These are phyloP conservation scores for Aldabrachelys gigantea DNA, from an alignment of 2,113 vertebrate species.

Conservation along the genomic window DNA sequence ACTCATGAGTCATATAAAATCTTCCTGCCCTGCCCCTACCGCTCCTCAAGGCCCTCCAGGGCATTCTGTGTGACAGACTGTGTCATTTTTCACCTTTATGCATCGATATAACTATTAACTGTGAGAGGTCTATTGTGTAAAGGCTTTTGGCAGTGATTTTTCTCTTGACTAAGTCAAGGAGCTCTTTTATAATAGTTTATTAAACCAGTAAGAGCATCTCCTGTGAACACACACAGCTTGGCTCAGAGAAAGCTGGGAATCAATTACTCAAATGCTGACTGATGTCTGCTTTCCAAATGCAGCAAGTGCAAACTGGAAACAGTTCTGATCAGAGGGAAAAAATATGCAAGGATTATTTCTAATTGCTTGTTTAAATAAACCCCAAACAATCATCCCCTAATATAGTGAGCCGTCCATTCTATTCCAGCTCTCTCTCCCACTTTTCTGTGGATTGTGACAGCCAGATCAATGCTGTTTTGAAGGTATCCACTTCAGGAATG, in stretches of 20 bases:
- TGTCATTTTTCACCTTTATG: slow-evolving; percentile 43
- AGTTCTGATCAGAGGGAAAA: slow-evolving; percentile 20
- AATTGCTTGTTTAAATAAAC: slow-evolving; percentile 64
- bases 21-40: not conserved
- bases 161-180: slow-evolving; percentile 73
- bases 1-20: not conserved
- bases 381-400: not conserved
- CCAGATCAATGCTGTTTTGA: slow-evolving; percentile 46
- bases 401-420: slow-evolving; percentile 14
- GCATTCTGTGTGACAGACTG: rapidly evolving
- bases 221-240: slow-evolving; percentile 67
- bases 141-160: slow-evolving; percentile 65
- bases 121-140: slow-evolving; percentile 31
- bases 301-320: slow-evolving; percentile 49
- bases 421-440: not conserved
- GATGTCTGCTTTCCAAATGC: slow-evolving; percentile 62
- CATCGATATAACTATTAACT: slow-evolving; percentile 37
- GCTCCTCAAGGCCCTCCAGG: not conserved
- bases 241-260: slow-evolving; percentile 67
- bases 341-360: slow-evolving; percentile 58
- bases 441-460: slow-evolving; percentile 38
- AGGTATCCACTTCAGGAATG: not conserved
- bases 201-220: slow-evolving; percentile 79
- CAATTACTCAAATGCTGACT: slow-evolving; percentile 68
- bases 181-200: slow-evolving; percentile 76